Conservation (phyloP, 1,140 invertebrate genomes). For the Archivesica marissinica region DNA sequence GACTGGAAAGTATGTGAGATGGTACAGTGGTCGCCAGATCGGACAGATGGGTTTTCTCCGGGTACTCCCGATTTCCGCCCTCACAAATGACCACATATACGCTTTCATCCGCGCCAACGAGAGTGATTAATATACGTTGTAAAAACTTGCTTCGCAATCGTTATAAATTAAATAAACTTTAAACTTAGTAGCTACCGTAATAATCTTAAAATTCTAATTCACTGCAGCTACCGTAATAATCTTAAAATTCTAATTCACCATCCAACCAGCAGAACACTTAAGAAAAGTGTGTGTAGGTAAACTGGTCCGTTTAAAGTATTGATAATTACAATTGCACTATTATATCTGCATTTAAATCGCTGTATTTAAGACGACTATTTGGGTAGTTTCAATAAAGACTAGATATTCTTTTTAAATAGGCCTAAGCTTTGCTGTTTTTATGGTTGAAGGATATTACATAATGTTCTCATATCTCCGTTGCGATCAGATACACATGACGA, state of each 20-base stretch:
- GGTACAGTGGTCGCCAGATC: no score
- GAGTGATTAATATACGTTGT: no score
- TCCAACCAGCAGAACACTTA: not conserved
- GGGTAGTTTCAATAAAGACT: not conserved
- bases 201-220: constrained; percentile 14
- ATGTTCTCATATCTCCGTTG: not conserved
- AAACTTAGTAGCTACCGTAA: no score
- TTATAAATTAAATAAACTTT: no score
- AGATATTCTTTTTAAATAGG: not conserved
- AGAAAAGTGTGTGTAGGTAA: constrained; percentile 17
- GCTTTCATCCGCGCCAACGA: no score
- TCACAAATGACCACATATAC: no score
- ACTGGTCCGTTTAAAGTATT: constrained; percentile 16
- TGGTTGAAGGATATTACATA: not conserved
- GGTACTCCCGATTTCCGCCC: no score
- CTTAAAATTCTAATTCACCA: constrained; percentile 8
- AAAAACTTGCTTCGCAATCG: no score
- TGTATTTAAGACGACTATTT: not conserved
- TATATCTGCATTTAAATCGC: constrained; percentile 5
- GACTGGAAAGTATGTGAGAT: no score
- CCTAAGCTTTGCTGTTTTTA: not conserved
- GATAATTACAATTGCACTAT: constrained; percentile 2
- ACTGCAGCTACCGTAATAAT: not conserved
- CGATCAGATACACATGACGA: not conserved
- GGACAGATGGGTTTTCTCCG: no score